Evolutionary conservation across 1,140 invertebrate species (phyloP), one percentile per base, ranked within the genome.

Genomic region (Steinernema feltiae): DNA sequence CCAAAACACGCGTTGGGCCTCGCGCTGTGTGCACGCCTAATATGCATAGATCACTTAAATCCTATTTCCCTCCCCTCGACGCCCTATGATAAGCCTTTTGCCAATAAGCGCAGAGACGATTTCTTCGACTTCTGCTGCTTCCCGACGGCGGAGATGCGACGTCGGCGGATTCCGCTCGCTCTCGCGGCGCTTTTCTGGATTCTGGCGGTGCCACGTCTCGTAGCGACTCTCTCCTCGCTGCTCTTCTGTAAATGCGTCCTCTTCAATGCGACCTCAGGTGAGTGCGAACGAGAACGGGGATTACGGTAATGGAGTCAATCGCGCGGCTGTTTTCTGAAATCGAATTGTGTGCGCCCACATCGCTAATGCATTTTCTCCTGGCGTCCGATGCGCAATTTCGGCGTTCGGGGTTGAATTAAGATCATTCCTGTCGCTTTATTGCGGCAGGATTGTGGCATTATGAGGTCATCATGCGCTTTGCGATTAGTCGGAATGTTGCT

Each of bases 31-130:
- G 15, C 53, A 63, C 53, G 53, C 53, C 53, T 63, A 63, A 63
- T 63, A 63, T 63, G 53, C 53, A 63, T 63, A 63, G 53, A 63
- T 63, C 53, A 63, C 53, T 63, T 63, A 63, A 63, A 63, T 63
- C 53, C 53, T 21, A 63, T 63, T 27, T 63, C 24, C 53, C 53
- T 63, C 3, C 53, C 15, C 53, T 27, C 53, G 53, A 27, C 53
- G 15, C 15, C 53, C 53, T 7, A 63, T 63, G 53, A 63, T 63
- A 63, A 63, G 53, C 24, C 53, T 12, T 63, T 63, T 63, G 53
- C 53, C 53, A 63, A 63, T 63, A 63, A 63, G 53, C 53, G 53
- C 7, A 63, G 35, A 41, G 18, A 41, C 35, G 35, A 41, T 7
- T 41, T 41, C 18, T 41, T 18, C 35, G 35, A 41, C 35, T 41